phyloP scores from a whole-genome alignment of 2,797 vertebrate species.

The Natrix natrix region DNA sequence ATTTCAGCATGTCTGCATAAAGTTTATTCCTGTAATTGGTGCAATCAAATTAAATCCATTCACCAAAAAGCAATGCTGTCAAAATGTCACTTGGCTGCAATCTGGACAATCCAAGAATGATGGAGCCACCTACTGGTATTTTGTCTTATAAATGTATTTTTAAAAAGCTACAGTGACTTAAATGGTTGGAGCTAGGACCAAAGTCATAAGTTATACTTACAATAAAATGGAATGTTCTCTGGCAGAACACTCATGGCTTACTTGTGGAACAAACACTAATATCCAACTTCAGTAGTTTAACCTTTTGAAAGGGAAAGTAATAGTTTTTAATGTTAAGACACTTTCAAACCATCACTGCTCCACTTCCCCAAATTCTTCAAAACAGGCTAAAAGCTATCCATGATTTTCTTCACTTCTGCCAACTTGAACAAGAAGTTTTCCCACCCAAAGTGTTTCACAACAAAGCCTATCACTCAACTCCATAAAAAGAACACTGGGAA shows the following conservation, averaged over 20 bases:
- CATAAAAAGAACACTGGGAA: not conserved
- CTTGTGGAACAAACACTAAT: not conserved
- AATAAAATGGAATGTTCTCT: not conserved
- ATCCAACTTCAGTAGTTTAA: not conserved
- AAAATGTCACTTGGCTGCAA: conserved; percentile 25
- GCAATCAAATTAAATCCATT: conserved; percentile 73
- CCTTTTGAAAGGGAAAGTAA: not conserved
- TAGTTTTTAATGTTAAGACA: not conserved
- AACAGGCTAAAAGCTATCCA: not conserved
- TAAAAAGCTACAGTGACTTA: not conserved
- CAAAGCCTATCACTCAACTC: not conserved
- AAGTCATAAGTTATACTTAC: not conserved
- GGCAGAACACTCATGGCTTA: not conserved
- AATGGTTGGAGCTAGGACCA: not conserved
- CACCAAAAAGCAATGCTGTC: conserved; percentile 58
- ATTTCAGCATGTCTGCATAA: conserved; percentile 72
- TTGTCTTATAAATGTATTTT: conserved; percentile 8
- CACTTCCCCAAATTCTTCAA: not conserved
- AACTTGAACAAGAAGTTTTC: not conserved
- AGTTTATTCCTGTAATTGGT: conserved; percentile 70
- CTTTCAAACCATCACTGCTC: not conserved
- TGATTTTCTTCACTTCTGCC: not conserved
- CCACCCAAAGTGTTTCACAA: not conserved
- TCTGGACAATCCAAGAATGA: conserved; percentile 64
- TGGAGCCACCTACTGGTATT: conserved; percentile 75